Conservation (phyloP, 2,113 vertebrate genomes). For the Piprites chloris region DNA sequence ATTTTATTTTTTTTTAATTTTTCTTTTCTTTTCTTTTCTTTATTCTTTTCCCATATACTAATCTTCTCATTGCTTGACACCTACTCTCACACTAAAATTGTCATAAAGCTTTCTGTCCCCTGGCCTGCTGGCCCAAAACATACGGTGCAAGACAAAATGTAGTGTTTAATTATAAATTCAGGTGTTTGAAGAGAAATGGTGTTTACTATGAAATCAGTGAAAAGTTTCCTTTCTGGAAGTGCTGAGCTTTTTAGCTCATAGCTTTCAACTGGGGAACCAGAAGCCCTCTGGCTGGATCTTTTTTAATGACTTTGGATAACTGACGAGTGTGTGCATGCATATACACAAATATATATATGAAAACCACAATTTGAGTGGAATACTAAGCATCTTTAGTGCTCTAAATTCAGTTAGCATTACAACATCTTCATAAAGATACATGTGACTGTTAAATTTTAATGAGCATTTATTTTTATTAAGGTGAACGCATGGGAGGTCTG, state of each 20-base stretch:
- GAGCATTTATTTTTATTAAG: not conserved
- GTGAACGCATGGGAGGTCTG: no score
- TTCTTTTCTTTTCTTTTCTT: not conserved
- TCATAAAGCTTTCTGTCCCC: fast-evolving
- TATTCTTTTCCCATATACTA: not conserved
- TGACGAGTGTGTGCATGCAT: not conserved
- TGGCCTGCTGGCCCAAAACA: not conserved
- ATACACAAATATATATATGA: not conserved
- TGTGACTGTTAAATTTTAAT: not conserved
- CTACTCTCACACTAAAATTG: not conserved
- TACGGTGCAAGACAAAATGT: not conserved
- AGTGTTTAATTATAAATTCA: not conserved
- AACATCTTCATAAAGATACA: not conserved
- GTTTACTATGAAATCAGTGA: not conserved
- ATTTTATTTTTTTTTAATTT: no score
- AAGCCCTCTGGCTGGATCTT: not conserved
- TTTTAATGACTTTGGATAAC: not conserved
- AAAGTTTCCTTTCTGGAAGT: not conserved
- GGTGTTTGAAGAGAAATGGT: not conserved
- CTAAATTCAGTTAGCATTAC: not conserved
- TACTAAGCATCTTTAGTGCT: not conserved
- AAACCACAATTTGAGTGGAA: not conserved
- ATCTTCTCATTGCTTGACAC: not conserved
- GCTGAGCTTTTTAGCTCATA: not conserved
- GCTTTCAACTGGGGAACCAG: not conserved